Evolutionary conservation across 2,888 invertebrate genomes (phyloP), one percentile per base, ranked within the genome.

Genomic region (Melitaea athalia): DNA sequence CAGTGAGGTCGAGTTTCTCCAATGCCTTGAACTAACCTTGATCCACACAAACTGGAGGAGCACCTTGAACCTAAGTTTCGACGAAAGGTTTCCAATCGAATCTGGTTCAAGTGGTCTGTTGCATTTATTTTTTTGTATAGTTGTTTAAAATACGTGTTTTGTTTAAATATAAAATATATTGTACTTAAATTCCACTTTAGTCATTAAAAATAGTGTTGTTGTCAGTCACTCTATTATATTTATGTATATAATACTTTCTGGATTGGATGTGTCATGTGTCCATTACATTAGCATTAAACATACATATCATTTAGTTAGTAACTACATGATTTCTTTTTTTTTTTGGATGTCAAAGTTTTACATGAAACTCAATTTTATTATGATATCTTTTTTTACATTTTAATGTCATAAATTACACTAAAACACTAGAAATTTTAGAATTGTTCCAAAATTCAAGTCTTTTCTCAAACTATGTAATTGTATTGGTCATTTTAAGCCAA

Each of bases 21-120:
- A 70, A 47, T 53, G 70, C 69, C 72, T 70, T 72, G 70, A 70
- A 63, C 67, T 64, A 72, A 68, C 72, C 72, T 72, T 72, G 72
- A 68, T 70, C 64, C 49, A 42, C 61, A 55, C 50, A 57, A 67
- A 67, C 72, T 65, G 67, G 72, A 66, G 57, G 38, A 64, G 69
- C 67, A 55, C 67, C 67, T 69, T 63, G 70, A 69, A 64, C 71
- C 67, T 59, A 69, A 47, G 65, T 59, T 70, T 65, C 67, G 70
- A 65, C 63, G 60, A 72, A 68, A 68, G 67, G 72, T 63, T 61
- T 67, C 69, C 64, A 65, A 70, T 63, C 60, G 60, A 64, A 72
- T 70, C 65, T 70, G 49, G 67, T 67, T 53, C 68, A 68, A 47
- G 67, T 70, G 59, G 33, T 55, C 64, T 59, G 55, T 60, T 67